Base-by-base conservation (phyloP, 2,888 invertebrate species). In the Drosophila macrothrix region DNA sequence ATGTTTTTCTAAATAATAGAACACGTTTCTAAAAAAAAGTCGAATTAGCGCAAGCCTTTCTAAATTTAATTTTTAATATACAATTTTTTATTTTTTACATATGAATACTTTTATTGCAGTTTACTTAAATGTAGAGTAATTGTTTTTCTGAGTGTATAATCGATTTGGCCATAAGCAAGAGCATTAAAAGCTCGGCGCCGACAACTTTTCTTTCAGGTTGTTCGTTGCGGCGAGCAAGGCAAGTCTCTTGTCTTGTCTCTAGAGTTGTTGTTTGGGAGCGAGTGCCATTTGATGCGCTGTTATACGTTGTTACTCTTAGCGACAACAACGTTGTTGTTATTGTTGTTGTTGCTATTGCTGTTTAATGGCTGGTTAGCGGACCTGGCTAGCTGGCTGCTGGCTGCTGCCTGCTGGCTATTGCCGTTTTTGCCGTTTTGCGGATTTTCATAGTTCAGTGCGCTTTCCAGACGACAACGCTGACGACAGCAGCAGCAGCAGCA, bases 371-470 rank as follows among this genome's bases (percentile, higher is more conserved):
- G 83, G 64, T 82, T 78, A 82, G 80, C 78, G 78, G 75, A 81
- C 74, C 78, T 74, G 77, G 67, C 74, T 65, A 46, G 65, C 75
- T 70, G 66, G 65, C 68, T 76, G 80, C 33, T 56, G 58, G 60
- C 58, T 61, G 71, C 33, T 71, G 76, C 6, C 68, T 76, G 80
- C 33, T 71, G 76, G 62, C 79, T 72, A 78, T 80, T 78, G 73
- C 73, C 67, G 75, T 70, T 70, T 72, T 67, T 76, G 74, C 76
- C 77, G 75, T 83, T 46, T 77, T 80, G 80, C 82, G 79, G 78
- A 81, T 82, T 83, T 90, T 90, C 90, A 90, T 88, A 90, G 87
- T 87, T 90, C 88, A 90, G 90, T 91, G 91, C 84, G 90, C 88
- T 90, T 90, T 90, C 85, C 90, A 83, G 88, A 82, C 89, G 90